Percentiles rank a stretch among this genome's conserved stretches.
Evolutionary conservation across 2,113 vertebrate species (phyloP).

Genomic region (Cyphomyrus plagiostoma): DNA sequence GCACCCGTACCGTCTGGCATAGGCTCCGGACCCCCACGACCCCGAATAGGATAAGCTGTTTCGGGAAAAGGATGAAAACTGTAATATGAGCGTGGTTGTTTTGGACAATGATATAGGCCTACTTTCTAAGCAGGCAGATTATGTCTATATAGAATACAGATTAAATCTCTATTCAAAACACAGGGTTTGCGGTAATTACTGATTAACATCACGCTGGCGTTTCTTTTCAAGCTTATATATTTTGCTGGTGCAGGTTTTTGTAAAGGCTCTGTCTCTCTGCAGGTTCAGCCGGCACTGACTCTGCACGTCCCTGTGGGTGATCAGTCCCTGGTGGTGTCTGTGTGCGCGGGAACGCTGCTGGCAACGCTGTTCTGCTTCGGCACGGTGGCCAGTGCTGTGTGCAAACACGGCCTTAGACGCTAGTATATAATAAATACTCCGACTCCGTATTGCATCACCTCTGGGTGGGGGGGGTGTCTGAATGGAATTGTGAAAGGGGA

Average conservation of each 20-base stretch:
- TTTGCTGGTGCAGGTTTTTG: background rate
- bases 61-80: background rate
- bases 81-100: background rate
- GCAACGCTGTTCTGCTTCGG: conserved; percentile 12
- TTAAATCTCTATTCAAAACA: background rate
- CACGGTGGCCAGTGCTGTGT: background rate
- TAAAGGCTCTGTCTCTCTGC: background rate
- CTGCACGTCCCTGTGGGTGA: conserved; percentile 18
- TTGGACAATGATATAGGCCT: background rate
- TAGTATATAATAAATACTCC: background rate
- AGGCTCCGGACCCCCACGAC: background rate
- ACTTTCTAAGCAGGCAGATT: background rate
- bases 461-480: background rate
- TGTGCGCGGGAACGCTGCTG: conserved; percentile 10
- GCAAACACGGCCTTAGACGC: background rate
- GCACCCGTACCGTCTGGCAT: background rate
- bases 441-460: background rate
- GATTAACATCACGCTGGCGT: background rate
- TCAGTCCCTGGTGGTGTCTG: background rate
- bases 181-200: background rate
- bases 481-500: background rate
- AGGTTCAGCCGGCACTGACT: background rate
- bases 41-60: background rate
- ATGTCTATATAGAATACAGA: background rate
- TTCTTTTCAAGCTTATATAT: background rate